phyloP scores from a whole-genome alignment of 2,888 invertebrate species.

The Yponomeuta malinellus region DNA sequence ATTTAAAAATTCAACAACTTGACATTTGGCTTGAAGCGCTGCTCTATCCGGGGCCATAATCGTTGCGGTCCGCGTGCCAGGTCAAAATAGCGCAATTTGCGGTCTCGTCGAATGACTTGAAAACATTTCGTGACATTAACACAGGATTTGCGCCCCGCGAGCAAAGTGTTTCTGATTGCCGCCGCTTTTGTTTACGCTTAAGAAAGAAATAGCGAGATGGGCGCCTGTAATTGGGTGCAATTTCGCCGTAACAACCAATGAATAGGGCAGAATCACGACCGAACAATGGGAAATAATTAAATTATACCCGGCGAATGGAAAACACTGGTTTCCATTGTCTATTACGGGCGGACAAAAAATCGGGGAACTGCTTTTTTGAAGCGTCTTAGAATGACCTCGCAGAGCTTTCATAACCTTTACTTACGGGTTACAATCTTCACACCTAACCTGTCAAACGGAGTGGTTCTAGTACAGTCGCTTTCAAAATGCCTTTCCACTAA shows the following conservation, averaged over 20 bases:
- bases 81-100: slow-evolving; percentile 47
- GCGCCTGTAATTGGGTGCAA: slow-evolving; percentile 12
- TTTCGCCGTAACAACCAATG: slow-evolving; percentile 11
- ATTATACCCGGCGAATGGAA: background rate
- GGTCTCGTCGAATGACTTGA: slow-evolving; percentile 39
- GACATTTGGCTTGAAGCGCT: slow-evolving; percentile 43
- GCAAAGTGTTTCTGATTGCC: slow-evolving; percentile 57
- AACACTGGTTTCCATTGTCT: background rate
- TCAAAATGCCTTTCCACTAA: no score
- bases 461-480: no score
- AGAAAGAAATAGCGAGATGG: slow-evolving; percentile 5
- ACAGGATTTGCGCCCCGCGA: slow-evolving; percentile 46
- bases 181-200: slow-evolving; percentile 30
- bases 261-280: slow-evolving; percentile 3
- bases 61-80: slow-evolving; percentile 35
- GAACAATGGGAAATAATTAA: slow-evolving; percentile 8
- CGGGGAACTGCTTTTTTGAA: background rate
- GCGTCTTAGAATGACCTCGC: background rate
- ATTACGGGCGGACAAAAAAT: background rate
- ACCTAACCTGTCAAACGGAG: no score
- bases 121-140: slow-evolving; percentile 47
- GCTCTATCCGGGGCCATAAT: slow-evolving; percentile 32
- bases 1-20: slow-evolving; percentile 32
- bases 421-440: background rate
- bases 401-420: background rate